phyloP scores from a whole-genome alignment of 2,888 invertebrate genomes.

The Agrotis segetum region DNA sequence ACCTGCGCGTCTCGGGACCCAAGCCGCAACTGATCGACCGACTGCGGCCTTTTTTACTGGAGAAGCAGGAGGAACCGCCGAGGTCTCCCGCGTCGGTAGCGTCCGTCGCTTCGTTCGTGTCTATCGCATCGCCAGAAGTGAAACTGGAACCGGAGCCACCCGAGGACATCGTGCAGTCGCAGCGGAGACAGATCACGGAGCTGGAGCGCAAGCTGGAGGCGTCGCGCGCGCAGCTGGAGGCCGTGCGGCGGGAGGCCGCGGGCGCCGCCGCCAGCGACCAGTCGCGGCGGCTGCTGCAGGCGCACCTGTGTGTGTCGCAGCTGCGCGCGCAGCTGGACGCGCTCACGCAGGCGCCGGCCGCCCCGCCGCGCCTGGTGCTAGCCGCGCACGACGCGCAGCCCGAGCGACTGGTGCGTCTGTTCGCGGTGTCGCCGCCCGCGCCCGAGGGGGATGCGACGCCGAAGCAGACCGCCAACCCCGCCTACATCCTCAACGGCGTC shows the following conservation, averaged over 20 bases:
- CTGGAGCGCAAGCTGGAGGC: conserved; percentile 95
- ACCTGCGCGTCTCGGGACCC: conserved; percentile 98
- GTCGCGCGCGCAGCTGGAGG: conserved; percentile 94
- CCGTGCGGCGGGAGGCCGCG: conserved; percentile 92
- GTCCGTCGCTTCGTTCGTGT: conserved; percentile 77
- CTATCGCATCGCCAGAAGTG: conserved; percentile 80
- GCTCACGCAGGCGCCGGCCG: conserved; percentile 86
- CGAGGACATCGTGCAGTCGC: conserved; percentile 95
- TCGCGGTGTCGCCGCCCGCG: conserved; percentile 86
- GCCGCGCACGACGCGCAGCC: conserved; percentile 82
- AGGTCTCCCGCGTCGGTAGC: conserved; percentile 81
- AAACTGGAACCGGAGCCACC: conserved; percentile 82
- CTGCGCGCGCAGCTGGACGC: conserved; percentile 92
- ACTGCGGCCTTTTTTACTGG: conserved; percentile 93
- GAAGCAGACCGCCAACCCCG: conserved; percentile 83
- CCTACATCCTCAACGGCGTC: conserved; percentile 92
- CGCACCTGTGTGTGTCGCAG: conserved; percentile 89
- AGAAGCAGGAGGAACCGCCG: conserved; percentile 88
- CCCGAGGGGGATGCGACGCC: conserved; percentile 67
- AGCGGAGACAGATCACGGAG: conserved; percentile 96
- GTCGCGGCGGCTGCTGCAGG: conserved; percentile 91
- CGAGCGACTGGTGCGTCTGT: conserved; percentile 81
- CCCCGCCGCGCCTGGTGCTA: conserved; percentile 84
- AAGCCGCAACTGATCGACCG: conserved; percentile 98
- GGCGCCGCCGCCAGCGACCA: conserved; percentile 87